Evolutionary conservation across 2,888 invertebrate species (phyloP).

Genomic region (Diachrysia chrysitis): DNA sequence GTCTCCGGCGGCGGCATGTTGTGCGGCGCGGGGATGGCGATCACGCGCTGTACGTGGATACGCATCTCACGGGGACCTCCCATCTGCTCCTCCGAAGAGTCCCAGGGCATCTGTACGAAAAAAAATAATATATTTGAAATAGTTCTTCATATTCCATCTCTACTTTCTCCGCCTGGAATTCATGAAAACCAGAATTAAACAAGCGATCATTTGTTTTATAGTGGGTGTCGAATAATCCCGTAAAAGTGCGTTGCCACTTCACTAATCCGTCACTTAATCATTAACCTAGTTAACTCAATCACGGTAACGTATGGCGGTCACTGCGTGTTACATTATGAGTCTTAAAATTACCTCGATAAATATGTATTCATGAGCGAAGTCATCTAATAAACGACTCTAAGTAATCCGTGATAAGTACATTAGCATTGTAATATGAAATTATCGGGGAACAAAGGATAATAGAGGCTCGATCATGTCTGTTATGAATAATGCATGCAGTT

Average conservation of each 20-base stretch:
- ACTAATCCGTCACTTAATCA: constrained; percentile 16
- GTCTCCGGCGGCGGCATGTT: constrained; percentile 78
- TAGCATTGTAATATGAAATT: constrained; percentile 68
- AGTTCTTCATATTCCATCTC: background rate
- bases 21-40: constrained; percentile 83
- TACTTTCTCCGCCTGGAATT: background rate
- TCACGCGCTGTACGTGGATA: constrained; percentile 86
- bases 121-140: constrained; percentile 27
- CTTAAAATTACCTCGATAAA: constrained; percentile 39
- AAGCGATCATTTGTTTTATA: background rate
- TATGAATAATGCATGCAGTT: constrained; percentile 80
- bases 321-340: constrained; percentile 42
- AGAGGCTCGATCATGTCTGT: constrained; percentile 63
- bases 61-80: constrained; percentile 83
- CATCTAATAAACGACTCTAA: constrained; percentile 57
- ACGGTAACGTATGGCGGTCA: constrained; percentile 18
- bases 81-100: constrained; percentile 85
- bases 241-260: background rate
- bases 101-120: constrained; percentile 84
- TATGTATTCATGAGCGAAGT: constrained; percentile 24
- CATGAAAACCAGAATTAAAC: background rate
- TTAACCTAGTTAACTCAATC: constrained; percentile 28
- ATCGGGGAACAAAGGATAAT: constrained; percentile 78
- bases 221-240: background rate
- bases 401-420: constrained; percentile 62